Percentiles rank a stretch among this genome's conserved stretches.
These are phyloP conservation scores for Asbolus verrucosus DNA, from an alignment of 1,140 invertebrate genomes.

Conservation along the genomic window DNA sequence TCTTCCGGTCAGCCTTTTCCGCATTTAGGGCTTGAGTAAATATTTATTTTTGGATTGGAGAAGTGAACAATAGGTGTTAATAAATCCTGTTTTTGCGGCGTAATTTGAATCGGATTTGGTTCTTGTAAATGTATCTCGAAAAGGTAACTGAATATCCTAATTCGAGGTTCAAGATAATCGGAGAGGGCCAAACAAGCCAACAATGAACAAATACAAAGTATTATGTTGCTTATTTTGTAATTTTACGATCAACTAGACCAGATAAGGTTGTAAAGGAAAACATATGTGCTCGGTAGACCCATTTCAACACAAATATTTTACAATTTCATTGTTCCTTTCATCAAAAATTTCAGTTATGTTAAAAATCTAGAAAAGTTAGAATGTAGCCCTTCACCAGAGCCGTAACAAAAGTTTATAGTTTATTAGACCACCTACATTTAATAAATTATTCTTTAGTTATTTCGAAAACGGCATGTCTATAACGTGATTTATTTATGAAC, in stretches of 20 bases:
- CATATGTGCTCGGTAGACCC: constrained; percentile 47
- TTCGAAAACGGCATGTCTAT: no score
- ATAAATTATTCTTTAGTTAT: no score
- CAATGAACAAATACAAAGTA: constrained; percentile 56
- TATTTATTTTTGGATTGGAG: background rate
- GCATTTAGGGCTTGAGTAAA: background rate
- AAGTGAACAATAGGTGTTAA: constrained; percentile 14
- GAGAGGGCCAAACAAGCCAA: constrained; percentile 51
- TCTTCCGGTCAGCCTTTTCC: constrained; percentile 41
- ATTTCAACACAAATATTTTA: constrained; percentile 42
- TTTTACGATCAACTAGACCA: constrained; percentile 57
- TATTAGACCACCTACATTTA: no score
- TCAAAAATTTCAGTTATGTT: no score
- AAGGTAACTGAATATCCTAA: constrained; percentile 54
- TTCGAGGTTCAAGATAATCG: constrained; percentile 56
- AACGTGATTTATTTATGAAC: no score
- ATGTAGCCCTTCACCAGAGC: no score
- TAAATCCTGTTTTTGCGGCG: constrained; percentile 9
- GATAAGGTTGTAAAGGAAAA: constrained; percentile 54
- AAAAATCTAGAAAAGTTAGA: no score
- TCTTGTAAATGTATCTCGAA: constrained; percentile 1
- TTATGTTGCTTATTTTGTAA: constrained; percentile 58
- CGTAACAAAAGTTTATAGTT: no score
- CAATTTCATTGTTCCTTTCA: no score
- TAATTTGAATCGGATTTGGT: constrained; percentile 25